Percentiles rank a stretch among this genome's conserved stretches.
Evolutionary conservation across 2,797 vertebrate genomes (phyloP).

Genomic region (Acrocephalus scirpaceus): DNA sequence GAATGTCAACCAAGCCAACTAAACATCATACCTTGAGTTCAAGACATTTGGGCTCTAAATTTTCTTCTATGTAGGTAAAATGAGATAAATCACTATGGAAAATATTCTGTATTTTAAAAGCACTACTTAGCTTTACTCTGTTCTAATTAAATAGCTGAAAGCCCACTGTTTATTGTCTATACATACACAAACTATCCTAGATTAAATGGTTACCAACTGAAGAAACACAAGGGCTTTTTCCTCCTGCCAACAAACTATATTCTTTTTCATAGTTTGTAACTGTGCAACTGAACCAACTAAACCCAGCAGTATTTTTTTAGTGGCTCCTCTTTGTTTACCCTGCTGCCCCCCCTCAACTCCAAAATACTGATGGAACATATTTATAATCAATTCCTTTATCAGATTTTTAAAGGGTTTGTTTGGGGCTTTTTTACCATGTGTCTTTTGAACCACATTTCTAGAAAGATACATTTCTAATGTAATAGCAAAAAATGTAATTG

Average conservation of each 20-base stretch:
- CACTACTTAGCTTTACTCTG: not conserved
- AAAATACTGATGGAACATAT: not conserved
- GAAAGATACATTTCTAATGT: not conserved
- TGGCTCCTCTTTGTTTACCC: not conserved
- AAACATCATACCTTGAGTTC: not conserved
- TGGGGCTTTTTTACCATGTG: not conserved
- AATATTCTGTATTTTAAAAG: not conserved
- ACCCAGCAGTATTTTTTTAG: not conserved
- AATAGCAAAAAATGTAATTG: not conserved
- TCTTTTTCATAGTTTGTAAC: not conserved
- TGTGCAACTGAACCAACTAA: not conserved
- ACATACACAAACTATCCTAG: not conserved
- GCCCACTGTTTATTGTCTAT: not conserved
- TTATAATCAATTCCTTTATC: not conserved
- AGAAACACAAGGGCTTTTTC: not conserved
- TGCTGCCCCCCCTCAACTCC: not conserved
- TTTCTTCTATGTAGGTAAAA: not conserved
- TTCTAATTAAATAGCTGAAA: not conserved
- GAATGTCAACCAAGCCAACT: slow-evolving; percentile 30
- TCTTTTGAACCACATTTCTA: not conserved
- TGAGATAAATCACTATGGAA: not conserved
- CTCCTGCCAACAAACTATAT: not conserved
- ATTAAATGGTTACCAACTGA: not conserved
- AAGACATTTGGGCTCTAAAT: not conserved
- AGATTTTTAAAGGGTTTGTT: not conserved